Base-by-base conservation (phyloP, 2,888 invertebrate genomes). In the Cantharis rustica region DNA sequence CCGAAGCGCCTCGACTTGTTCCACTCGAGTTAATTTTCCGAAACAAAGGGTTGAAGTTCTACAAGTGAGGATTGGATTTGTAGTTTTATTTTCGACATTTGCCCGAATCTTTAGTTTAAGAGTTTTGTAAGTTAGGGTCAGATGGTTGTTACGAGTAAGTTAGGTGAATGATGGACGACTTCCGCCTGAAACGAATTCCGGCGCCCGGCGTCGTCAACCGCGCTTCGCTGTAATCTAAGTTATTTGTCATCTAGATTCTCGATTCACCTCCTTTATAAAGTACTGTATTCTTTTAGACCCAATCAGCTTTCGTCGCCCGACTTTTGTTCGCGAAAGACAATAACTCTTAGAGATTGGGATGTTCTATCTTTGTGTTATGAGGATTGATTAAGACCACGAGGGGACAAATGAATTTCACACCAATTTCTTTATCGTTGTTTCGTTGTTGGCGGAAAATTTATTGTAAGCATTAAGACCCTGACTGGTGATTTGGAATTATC, bases 401-500 rank as follows among this genome's bases (percentile, higher is more conserved):
- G 86, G 87, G 84, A 84, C 86, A 86, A 86, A 86, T 86, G 87
- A 87, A 87, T 87, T 87, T 87, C 86, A 86, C 87, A 86, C 87
- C 87, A 86, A 87, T 86, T 87, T 86, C 85, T 82, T 84, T 83
- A 85, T 86, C 85, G 86, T 85, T 86, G 85, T 85, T 85, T 85
- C 84, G 84, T 82, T 84, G 83, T 85, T 84, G 84, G 82, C 84
- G 82, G 82, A 81, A 81, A 86, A 87, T 87, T 87, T 87, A 87
- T 86, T 79, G 84, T 79, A 47, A 77, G 79, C 85, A 86, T 86
- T 86, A 85, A 81, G 83, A 80, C 75, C 77, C 72, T 79, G 81
- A 81, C 82, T 84, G 83, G 82, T 82, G 84, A 86, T 85, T 84
- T 82, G 82, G 81, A 85, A 86, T 86, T 86, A 86, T 86, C 85